A percentile compares a stretch with the other conserved stretches of the same genome.
phyloP scores from a whole-genome alignment of 53 echinoderm and acorn worm species.

The Antedon mediterranea region DNA sequence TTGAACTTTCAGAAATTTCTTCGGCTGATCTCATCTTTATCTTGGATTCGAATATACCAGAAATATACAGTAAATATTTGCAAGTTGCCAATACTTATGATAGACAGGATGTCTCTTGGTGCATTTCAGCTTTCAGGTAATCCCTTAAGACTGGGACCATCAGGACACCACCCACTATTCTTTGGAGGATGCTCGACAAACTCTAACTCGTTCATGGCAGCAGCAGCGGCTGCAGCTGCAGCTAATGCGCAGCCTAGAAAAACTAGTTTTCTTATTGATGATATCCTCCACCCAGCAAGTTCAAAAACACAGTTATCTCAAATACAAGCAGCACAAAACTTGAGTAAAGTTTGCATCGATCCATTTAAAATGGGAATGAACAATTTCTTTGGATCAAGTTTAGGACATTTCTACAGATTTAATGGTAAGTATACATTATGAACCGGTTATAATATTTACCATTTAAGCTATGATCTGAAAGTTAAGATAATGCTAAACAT shows the following conservation, averaged over 20 bases:
- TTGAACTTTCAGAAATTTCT: no score
- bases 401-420: neutral
- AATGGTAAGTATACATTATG: neutral
- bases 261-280: neutral
- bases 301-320: neutral
- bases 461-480: no score
- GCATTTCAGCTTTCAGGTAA: neutral
- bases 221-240: neutral
- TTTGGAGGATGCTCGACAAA: neutral
- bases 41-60: no score
- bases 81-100: no score
- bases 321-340: neutral
- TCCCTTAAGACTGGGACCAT: neutral
- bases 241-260: neutral
- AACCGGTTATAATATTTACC: neutral
- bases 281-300: neutral
- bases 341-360: neutral
- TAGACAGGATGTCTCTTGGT: neutral
- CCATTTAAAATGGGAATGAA: neutral
- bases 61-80: no score
- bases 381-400: neutral
- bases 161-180: neutral
- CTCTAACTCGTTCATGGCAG: neutral
- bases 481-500: no score
- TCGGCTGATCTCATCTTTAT: no score